phyloP scores from a whole-genome alignment of 2,113 vertebrate genomes.

The Chaetura pelagica region DNA sequence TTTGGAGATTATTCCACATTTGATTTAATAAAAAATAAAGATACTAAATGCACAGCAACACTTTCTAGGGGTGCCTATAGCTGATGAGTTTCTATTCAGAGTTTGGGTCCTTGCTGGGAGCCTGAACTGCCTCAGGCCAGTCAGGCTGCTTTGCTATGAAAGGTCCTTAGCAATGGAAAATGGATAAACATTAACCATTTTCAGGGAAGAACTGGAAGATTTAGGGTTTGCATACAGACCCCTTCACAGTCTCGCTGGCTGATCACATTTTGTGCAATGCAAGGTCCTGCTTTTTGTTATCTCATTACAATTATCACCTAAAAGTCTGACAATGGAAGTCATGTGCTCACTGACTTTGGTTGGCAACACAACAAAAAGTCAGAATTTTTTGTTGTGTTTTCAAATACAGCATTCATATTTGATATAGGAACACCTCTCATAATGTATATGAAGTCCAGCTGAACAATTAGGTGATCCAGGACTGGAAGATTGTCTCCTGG shows the following conservation, averaged over 20 bases:
- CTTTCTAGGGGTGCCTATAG: not conserved
- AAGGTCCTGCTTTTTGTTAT: not conserved
- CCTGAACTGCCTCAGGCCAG: not conserved
- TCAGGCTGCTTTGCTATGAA: not conserved
- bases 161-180: not conserved
- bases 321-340: not conserved
- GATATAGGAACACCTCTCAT: not conserved
- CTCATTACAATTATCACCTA: not conserved
- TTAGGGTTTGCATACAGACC: not conserved
- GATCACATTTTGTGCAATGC: fast-evolving
- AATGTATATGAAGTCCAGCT: not conserved
- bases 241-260: not conserved
- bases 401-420: not conserved
- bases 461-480: not conserved
- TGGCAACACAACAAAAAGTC: not conserved
- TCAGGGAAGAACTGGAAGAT: not conserved
- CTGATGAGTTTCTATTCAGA: not conserved
- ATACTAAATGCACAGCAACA: not conserved
- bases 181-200: not conserved
- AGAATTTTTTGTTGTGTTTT: not conserved
- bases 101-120: not conserved
- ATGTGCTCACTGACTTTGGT: not conserved
- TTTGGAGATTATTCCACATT: not conserved
- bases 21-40: not conserved
- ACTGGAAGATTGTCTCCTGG: not conserved